Evolutionary conservation across 2,888 invertebrate species (phyloP), one percentile per base, ranked within the genome.

Genomic region (Thereva unica): DNA sequence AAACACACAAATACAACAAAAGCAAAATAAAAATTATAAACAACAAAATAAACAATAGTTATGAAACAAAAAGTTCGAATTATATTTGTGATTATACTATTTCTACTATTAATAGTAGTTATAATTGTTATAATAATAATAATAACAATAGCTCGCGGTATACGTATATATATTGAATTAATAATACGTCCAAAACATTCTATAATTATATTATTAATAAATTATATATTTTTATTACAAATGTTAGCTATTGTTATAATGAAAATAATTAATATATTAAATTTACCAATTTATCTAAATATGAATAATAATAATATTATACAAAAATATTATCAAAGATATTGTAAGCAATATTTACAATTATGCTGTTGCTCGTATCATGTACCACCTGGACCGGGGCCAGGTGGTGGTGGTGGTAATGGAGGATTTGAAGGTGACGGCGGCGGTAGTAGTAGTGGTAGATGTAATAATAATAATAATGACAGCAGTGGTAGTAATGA

Each of bases 341-440:
- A 64, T 55, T 42, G 64, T 34, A 64, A 64, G 38, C 64, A 64
- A 64, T 64, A 54, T 55, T 50, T 69, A 42, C 45, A 59, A 45
- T 52, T 67, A 10, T 69, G 67, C 37, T 64, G 65, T 35, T 64
- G 64, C 44, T 59, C 67, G 53, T 70, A 70, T 68, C 66, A 67
- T 41, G 66, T 61, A 44, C 68, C 70, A 37, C 68, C 70, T 12
- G 70, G 70, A 12, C 70, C 70, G 4, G 70, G 70, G 8, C 70
- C 70, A 4, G 69, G 69, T 40, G 63, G 63, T 5, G 63, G 63
- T 37, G 9, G 34, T 9, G 9, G 42, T 34, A 10, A 2, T 23
- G 23, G 23, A 23, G 23, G 23, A 23, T 23, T 23, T 23, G 23
- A 23, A 47, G 10, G 9, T 4, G 12, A 1, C 2, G 5, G 35